Evolutionary conservation across 2,797 vertebrate genomes (phyloP), one percentile per base, ranked within the genome.

Genomic region (Nothura maculosa): DNA sequence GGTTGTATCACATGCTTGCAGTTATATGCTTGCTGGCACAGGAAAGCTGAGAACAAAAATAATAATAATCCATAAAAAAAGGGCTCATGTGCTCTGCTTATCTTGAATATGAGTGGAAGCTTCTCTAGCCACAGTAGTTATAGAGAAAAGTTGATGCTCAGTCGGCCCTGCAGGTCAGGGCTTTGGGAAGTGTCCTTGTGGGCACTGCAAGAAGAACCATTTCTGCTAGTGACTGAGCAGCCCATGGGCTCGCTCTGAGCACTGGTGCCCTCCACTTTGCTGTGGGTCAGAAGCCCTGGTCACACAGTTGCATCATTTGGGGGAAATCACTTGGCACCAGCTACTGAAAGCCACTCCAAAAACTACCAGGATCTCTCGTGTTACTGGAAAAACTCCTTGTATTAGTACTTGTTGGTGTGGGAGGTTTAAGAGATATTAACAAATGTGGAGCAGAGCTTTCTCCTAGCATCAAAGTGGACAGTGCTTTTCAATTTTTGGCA

Each of bases 151-250:
- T 81, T 80, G 82, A 22, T 66, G 7, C 40, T 60, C 7, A 12
- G 47, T 61, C 28, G 75, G 27, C 24, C 4, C 32, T 70, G 4
- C 20, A 63, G 52, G 30, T 28, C 57, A 28, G 58, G 47, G 47
- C 34, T 82, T 30, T 74, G 1, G 1, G 12, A 45, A 24, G 45
- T 76, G 18, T 12, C 43, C 54, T 66, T 61, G 25, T 50, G 54
- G 17, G 74, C 79, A 5, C 58, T 63, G 40, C 43, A 20, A 54
- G 16, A 61, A 52, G 34, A 68, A 73, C 12, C 2, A 1, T 54
- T 75, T 72, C n/a, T 60, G 20, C 8, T 12, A 30, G 0, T 28
- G 3, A 77, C 64, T 32, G 24, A 62, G 20, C 0, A 10, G 13
- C 1, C 24, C 8, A 11, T 85, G 52, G 38, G 42, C 52, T 60